phyloP scores from a whole-genome alignment of 2,113 vertebrate genomes.

The Choloepus hoffmanni region DNA sequence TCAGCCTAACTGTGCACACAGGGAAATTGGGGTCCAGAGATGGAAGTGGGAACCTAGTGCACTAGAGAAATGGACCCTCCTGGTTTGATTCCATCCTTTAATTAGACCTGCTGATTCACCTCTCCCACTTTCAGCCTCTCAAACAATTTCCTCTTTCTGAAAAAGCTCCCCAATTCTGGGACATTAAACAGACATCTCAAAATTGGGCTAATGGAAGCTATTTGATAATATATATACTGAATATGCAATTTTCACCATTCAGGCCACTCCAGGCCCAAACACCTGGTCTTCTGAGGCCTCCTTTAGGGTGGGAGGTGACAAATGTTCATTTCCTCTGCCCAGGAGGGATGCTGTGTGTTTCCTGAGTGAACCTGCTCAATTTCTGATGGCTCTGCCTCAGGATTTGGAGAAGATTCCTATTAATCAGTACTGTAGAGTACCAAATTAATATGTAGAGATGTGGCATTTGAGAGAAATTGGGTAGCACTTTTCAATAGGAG shows the following conservation, averaged over 20 bases:
- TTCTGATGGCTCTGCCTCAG: slow-evolving; percentile 10
- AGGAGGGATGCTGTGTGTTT: background rate
- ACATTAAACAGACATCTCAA: slow-evolving; percentile 69
- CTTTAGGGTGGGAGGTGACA: background rate
- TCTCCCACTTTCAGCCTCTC: slow-evolving; percentile 20
- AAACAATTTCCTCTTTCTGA: slow-evolving; percentile 60
- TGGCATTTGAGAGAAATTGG: slow-evolving; percentile 85
- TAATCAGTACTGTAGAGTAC: slow-evolving; percentile 70
- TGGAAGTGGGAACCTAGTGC: too few relatives aligned
- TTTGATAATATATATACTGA: slow-evolving; percentile 31
- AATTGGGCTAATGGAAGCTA: slow-evolving; percentile 79
- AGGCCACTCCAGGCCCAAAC: background rate
- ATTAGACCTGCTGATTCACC: slow-evolving; percentile 53
- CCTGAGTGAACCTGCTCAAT: slow-evolving; percentile 26
- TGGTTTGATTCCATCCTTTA: background rate
- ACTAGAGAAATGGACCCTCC: background rate
- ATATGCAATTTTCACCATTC: slow-evolving; percentile 57
- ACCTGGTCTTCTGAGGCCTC: background rate
- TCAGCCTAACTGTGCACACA: background rate
- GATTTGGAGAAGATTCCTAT: slow-evolving; percentile 75
- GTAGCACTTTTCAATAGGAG: slow-evolving; percentile 72
- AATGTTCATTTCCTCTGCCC: slow-evolving; percentile 44
- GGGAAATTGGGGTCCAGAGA: background rate
- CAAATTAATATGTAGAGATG: slow-evolving; percentile 80
- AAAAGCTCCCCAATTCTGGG: slow-evolving; percentile 58